phyloP scores from a whole-genome alignment of 2,113 vertebrate genomes.

The Paramormyrops kingsleyae region DNA sequence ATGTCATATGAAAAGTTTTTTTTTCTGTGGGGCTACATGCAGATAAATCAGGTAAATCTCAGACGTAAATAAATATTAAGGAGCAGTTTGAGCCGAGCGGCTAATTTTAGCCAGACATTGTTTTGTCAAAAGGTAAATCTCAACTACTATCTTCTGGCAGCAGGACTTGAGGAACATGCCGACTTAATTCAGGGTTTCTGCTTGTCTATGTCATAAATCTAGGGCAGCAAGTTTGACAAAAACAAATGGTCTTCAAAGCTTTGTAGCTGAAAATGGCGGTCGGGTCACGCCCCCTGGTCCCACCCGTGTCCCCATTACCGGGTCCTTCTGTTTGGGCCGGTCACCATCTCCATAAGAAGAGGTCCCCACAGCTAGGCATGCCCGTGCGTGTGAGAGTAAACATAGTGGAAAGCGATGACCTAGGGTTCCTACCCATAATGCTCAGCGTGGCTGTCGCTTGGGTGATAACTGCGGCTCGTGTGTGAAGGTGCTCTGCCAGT shows the following conservation, averaged over 20 bases:
- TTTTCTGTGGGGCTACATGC: too few species aligned
- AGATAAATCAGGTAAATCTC: not conserved
- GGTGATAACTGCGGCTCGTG: constrained; percentile 42
- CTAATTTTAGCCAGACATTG: not conserved
- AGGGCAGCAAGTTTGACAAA: constrained; percentile 18
- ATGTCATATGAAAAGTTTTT: not conserved
- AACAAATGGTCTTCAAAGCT: constrained; percentile 15
- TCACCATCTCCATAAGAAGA: constrained; percentile 23
- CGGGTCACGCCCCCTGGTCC: not conserved
- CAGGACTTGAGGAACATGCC: constrained; percentile 8
- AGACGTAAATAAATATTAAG: not conserved
- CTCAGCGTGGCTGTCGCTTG: constrained; percentile 28
- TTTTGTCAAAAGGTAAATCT: constrained; percentile 28
- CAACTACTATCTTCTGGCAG: constrained; percentile 28
- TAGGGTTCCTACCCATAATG: constrained; percentile 33
- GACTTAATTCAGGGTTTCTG: constrained; percentile 9
- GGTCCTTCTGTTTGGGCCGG: constrained; percentile 12
- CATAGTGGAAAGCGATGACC: constrained; percentile 34
- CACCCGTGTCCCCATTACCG: constrained; percentile 18
- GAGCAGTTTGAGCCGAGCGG: not conserved
- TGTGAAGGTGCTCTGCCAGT: constrained; percentile 11
- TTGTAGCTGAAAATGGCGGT: not conserved
- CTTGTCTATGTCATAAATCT: constrained; percentile 20
- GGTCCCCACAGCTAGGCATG: not conserved
- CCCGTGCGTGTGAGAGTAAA: constrained; percentile 18